These are phyloP conservation scores for Spongilla lacustris DNA, from an alignment of 37 sponge, comb jelly and placozoan genomes.

Conservation along the genomic window DNA sequence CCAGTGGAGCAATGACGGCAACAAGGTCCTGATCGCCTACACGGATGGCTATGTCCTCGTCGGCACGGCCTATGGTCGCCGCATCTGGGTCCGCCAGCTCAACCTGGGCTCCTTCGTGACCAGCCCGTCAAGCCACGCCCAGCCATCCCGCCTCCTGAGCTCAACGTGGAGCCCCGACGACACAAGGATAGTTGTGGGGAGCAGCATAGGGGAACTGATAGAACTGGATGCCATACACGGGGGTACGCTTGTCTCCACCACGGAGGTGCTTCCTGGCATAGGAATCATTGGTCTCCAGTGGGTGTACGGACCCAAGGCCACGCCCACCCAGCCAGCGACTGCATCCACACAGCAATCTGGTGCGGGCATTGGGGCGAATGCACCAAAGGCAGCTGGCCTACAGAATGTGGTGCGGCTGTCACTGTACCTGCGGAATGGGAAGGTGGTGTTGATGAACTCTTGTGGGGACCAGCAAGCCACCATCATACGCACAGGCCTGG, in stretches of 20 bases:
- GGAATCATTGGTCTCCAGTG: constrained; percentile 87
- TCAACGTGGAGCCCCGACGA: constrained; percentile 94
- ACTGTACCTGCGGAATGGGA: constrained; percentile 83
- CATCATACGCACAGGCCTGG: constrained; percentile 82
- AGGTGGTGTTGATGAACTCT: constrained; percentile 91
- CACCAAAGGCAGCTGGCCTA: not conserved
- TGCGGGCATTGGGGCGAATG: not conserved
- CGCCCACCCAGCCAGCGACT: constrained; percentile 12
- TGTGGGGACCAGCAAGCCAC: constrained; percentile 93
- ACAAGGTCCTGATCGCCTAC: constrained; percentile 87
- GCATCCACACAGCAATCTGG: no score
- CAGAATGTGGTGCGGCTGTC: constrained; percentile 58
- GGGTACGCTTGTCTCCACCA: constrained; percentile 85
- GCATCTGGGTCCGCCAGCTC: constrained; percentile 90
- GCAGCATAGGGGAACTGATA: constrained; percentile 88
- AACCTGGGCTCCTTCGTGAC: constrained; percentile 89
- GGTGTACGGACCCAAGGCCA: constrained; percentile 62
- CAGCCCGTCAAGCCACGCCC: constrained; percentile 56
- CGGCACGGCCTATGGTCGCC: constrained; percentile 85
- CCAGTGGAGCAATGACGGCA: constrained; percentile 91
- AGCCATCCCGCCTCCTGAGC: constrained; percentile 65
- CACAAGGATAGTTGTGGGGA: constrained; percentile 77
- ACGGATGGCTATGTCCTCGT: constrained; percentile 90
- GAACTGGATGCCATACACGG: constrained; percentile 83
- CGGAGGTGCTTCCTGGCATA: constrained; percentile 90